Conservation (phyloP, 2,888 invertebrate genomes). For the Thelaira solivaga region DNA sequence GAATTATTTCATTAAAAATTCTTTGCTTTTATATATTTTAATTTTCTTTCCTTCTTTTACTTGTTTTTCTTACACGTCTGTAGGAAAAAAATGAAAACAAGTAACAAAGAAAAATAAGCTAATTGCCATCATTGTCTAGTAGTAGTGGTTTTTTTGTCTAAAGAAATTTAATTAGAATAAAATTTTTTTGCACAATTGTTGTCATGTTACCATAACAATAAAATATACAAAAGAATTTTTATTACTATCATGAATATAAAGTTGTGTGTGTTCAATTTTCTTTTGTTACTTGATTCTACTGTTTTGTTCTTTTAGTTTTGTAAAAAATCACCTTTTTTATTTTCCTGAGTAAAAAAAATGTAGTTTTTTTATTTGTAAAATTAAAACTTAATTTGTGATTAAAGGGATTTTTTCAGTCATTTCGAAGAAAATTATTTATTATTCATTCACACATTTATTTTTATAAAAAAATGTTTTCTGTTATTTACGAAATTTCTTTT, state of each 20-base stretch:
- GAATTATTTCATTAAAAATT: too few species aligned
- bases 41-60: conserved; percentile 9
- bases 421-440: too few species aligned
- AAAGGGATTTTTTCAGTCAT: too few species aligned
- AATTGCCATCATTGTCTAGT: conserved; percentile 20
- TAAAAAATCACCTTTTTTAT: not conserved
- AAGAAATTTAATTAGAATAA: conserved; percentile 25
- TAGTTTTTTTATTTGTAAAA: too few species aligned
- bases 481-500: too few species aligned
- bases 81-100: not conserved
- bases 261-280: not conserved
- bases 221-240: conserved; percentile 27
- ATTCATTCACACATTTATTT: too few species aligned
- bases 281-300: not conserved
- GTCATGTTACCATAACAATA: conserved; percentile 4
- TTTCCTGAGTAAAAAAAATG: not conserved
- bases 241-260: conserved; percentile 5
- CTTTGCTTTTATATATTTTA: conserved; percentile 31
- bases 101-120: conserved; percentile 2
- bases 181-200: conserved; percentile 2
- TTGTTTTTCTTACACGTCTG: not conserved
- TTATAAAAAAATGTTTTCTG: too few species aligned
- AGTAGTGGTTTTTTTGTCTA: not conserved
- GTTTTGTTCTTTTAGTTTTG: not conserved
- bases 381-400: too few species aligned